phyloP scores from a whole-genome alignment of 2,888 invertebrate species.

The Aleiodes leptofemur region DNA sequence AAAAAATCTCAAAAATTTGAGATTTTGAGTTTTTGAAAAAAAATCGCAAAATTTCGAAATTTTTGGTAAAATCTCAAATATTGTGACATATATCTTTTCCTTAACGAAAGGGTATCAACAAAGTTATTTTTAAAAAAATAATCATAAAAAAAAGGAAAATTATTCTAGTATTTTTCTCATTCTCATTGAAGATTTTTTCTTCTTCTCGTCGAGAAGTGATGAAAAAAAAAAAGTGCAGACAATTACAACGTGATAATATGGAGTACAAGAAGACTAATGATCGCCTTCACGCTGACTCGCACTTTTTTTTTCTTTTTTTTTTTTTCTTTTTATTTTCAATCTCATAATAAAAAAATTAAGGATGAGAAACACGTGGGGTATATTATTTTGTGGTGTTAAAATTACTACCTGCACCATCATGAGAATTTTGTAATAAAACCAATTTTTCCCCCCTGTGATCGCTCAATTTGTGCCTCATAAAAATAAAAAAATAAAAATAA shows the following conservation, averaged over 20 bases:
- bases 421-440: conserved; percentile 9
- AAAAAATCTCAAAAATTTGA: no score
- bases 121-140: no score
- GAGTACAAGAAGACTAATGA: not conserved
- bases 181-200: not conserved
- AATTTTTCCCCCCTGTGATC: conserved; percentile 10
- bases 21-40: no score
- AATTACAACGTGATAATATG: not conserved
- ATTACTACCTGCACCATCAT: conserved; percentile 54
- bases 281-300: not conserved
- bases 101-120: no score
- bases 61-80: no score
- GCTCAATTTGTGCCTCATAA: not conserved
- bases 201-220: not conserved
- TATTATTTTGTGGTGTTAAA: conserved; percentile 56
- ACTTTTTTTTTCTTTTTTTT: not conserved
- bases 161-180: no score
- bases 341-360: conserved; percentile 55
- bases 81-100: no score
- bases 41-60: no score
- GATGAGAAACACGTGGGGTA: not conserved
- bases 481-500: not conserved
- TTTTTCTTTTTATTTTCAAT: not conserved
- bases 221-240: not conserved
- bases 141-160: no score